These are phyloP conservation scores for Galaxias olidus DNA, from an alignment of 2,797 vertebrate genomes.

Conservation along the genomic window DNA sequence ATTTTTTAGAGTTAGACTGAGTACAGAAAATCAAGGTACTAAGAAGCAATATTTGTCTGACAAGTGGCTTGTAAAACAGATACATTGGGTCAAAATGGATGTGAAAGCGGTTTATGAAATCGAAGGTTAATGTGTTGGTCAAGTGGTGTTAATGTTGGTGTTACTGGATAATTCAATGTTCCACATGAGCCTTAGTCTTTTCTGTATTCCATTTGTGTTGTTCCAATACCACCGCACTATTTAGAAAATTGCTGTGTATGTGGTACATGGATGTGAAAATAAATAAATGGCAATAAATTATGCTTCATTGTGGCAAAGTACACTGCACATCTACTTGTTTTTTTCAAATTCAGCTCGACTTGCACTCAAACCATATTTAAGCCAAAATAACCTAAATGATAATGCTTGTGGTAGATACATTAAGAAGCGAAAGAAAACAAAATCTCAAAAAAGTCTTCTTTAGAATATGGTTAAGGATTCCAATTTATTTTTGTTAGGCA, in stretches of 20 bases:
- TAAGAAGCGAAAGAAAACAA: constrained; percentile 56
- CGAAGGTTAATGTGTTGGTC: constrained; percentile 20
- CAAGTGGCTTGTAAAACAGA: constrained; percentile 56
- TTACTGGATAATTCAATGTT: constrained; percentile 18
- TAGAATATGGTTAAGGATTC: not conserved
- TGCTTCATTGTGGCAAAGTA: constrained; percentile 61
- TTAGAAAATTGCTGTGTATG: constrained; percentile 25
- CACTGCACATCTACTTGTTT: constrained; percentile 32
- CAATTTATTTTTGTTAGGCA: constrained; percentile 5
- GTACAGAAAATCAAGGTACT: constrained; percentile 35
- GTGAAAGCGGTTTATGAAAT: constrained; percentile 37
- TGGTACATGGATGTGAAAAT: constrained; percentile 40
- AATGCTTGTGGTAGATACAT: constrained; percentile 57
- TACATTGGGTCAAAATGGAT: constrained; percentile 68
- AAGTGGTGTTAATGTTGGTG: not conserved
- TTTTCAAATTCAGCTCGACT: constrained; percentile 19
- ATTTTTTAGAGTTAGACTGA: constrained; percentile 44
- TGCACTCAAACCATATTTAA: constrained; percentile 35
- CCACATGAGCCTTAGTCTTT: constrained; percentile 48
- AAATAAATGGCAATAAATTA: constrained; percentile 67
- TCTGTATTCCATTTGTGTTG: constrained; percentile 61
- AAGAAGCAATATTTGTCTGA: constrained; percentile 37
- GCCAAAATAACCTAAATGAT: constrained; percentile 36
- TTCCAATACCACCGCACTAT: constrained; percentile 41
- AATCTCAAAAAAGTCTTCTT: constrained; percentile 44